Base-by-base conservation (phyloP, 2,888 invertebrate genomes). In the Thecocarcelia acutangulata region DNA sequence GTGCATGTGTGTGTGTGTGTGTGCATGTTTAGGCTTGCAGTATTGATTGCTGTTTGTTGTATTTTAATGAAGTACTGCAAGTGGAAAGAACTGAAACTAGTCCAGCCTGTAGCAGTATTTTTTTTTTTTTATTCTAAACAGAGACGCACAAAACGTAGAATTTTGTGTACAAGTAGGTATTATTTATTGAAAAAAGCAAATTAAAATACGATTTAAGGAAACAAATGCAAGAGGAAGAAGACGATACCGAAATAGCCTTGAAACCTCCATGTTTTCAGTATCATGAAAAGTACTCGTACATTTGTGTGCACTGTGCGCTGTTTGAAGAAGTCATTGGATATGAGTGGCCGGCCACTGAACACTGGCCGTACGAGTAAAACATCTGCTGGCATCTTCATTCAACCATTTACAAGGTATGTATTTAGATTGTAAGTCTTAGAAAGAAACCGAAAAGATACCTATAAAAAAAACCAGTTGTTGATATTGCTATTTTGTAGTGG, bases 371-470 rank as follows among this genome's bases (percentile, higher is more conserved):
- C 56, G 44, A 52, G 42, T 44, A 19, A 11, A 76, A 78, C 82
- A 82, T 82, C 82, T 82, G 82, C 82, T 82, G 78, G 78, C 74
- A 82, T 82, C 78, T 82, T 82, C 82, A 82, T 82, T 82, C 78
- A 82, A 78, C 59, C 78, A 70, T 75, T 82, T 82, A 82, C 78
- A 78, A 82, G 70, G 56, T 63, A 73, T 59, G 69, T 58, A 82
- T 82, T 82, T 78, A 78, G 75, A 78, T 78, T 70, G 78, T 69
- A 50, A 19, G 50, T 80, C 58, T 69, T 69, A 63, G 63, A 63
- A 73, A 54, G 61, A 63, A 82, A 74, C 54, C 69, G 73, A 72
- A 69, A 81, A 63, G n/a, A 8, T 5, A n/a, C n/a, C n/a, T n/a
- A 50, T 9, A 64, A 19, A 21, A 56, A 58, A 75, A 56, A 76